Percentiles rank a stretch among this genome's conserved stretches.
Evolutionary conservation across 2,113 vertebrate genomes (phyloP).

Genomic region (Chaetura pelagica): DNA sequence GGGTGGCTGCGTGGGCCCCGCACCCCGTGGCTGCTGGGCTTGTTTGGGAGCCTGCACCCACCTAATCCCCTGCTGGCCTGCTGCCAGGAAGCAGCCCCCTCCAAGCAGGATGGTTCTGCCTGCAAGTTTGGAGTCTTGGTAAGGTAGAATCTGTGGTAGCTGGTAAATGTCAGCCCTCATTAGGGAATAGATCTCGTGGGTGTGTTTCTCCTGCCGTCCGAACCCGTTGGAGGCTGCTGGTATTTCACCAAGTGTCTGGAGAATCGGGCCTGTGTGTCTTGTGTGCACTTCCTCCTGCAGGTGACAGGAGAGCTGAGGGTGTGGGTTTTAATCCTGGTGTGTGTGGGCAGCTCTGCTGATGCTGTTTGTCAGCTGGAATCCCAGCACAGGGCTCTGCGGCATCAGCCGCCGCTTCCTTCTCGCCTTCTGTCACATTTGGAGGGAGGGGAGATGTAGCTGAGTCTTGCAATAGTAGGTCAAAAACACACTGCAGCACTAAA

Average conservation of each 20-base stretch:
- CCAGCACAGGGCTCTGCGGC: conserved; percentile 8
- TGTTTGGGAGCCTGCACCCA: not conserved
- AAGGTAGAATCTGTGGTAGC: not conserved
- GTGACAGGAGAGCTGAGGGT: not conserved
- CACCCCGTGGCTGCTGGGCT: fast-evolving
- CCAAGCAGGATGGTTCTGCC: not conserved
- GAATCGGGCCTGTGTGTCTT: not conserved
- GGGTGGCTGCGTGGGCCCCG: not conserved
- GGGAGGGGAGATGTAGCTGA: conserved; percentile 57
- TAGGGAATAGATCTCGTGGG: not conserved
- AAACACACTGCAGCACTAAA: conserved; percentile 48
- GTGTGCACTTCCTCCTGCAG: not conserved
- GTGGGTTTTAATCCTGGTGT: not conserved
- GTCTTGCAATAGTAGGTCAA: conserved; percentile 68
- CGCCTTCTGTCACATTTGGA: conserved; percentile 58
- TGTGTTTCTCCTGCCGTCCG: not conserved
- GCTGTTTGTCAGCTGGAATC: conserved; percentile 54
- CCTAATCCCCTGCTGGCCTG: fast-evolving
- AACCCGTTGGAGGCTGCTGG: not conserved
- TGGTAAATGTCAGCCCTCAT: conserved; percentile 28
- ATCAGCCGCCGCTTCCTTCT: not conserved
- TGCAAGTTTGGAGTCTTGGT: not conserved
- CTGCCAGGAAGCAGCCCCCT: not conserved
- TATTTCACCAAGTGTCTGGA: not conserved
- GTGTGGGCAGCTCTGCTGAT: conserved; percentile 32